Base-by-base conservation (phyloP, 2,797 vertebrate species). In the Gymnodraco acuticeps region DNA sequence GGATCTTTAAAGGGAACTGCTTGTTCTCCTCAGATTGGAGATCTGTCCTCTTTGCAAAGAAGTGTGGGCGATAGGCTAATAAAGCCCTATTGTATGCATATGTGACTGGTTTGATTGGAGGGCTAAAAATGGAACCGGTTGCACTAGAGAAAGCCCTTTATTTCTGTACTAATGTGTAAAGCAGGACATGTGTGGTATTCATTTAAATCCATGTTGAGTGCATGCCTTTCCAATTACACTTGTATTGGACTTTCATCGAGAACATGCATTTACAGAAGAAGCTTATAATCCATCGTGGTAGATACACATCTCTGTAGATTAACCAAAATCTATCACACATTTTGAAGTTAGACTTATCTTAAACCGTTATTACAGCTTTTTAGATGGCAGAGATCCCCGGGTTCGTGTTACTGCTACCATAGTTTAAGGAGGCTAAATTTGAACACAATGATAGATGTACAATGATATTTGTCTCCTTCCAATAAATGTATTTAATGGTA, bases 11-110 rank as follows among this genome's bases (percentile, higher is more conserved):
- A 93, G 89, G 79, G 73, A 90, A 87, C 81, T 77, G 80, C 86
- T 92, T 92, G 93, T 94, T 94, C 89, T 90, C 83, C 73, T 87
- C 81, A 86, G 91, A 95, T 93, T 86, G 89, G 78, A 92, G 89
- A 93, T 94, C 83, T 88, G 88, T 88, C 86, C 76, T 91, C 83
- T 50, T 64, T 84, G 81, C 88, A 82, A 52, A 75, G 85, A 76
- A 68, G 70, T 66, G 80, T 79, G 80, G 74, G 82, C 72, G 79
- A 88, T 56, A 78, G 89, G 78, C 82, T 83, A 89, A 90, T 87
- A 89, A 90, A 90, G 72, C 78, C 54, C 84, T 76, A 92, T 92
- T 94, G 89, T 94, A 73, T 85, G 79, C 82, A 72, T 70, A 82
- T 91, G 77, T 88, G 86, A 86, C 79, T 83, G 84, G 82, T 83